phyloP scores from a whole-genome alignment of 2,113 vertebrate species.

The Larimichthys polyactis region DNA sequence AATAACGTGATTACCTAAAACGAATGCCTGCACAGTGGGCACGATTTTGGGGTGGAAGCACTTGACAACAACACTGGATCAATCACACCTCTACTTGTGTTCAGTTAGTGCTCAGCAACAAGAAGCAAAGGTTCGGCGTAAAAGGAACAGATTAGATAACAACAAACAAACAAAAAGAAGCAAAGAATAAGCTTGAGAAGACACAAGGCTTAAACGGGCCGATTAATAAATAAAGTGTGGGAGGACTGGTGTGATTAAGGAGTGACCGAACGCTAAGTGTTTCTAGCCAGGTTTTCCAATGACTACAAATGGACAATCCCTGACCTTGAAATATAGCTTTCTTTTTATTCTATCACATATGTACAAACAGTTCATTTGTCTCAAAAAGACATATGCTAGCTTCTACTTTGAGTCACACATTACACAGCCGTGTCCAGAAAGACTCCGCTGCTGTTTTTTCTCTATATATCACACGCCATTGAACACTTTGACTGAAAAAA shows the following conservation, averaged over 20 bases:
- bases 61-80: constrained; percentile 26
- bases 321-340: constrained; percentile 64
- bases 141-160: neutral
- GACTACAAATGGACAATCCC: constrained; percentile 47
- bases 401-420: constrained; percentile 89
- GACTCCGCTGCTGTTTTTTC: constrained; percentile 83
- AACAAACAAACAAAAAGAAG: neutral
- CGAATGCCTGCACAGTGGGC: constrained; percentile 23
- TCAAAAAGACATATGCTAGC: constrained; percentile 87
- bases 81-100: constrained; percentile 22
- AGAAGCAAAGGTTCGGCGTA: constrained; percentile 12
- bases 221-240: constrained; percentile 18
- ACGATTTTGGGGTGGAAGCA: constrained; percentile 32
- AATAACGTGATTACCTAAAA: neutral
- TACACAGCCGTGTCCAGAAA: constrained; percentile 89
- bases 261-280: constrained; percentile 38
- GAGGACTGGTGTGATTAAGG: constrained; percentile 43
- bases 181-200: constrained; percentile 17
- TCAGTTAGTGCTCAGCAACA: constrained; percentile 35
- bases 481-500: constrained; percentile 89
- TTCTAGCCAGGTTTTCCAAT: constrained; percentile 48
- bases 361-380: constrained; percentile 85
- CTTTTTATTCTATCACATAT: constrained; percentile 63
- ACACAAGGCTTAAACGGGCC: constrained; percentile 12
- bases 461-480: constrained; percentile 83